Percentiles rank a stretch among this genome's conserved stretches.
Evolutionary conservation across 1,140 invertebrate genomes (phyloP).

Genomic region (Zaprionus tsacasi): DNA sequence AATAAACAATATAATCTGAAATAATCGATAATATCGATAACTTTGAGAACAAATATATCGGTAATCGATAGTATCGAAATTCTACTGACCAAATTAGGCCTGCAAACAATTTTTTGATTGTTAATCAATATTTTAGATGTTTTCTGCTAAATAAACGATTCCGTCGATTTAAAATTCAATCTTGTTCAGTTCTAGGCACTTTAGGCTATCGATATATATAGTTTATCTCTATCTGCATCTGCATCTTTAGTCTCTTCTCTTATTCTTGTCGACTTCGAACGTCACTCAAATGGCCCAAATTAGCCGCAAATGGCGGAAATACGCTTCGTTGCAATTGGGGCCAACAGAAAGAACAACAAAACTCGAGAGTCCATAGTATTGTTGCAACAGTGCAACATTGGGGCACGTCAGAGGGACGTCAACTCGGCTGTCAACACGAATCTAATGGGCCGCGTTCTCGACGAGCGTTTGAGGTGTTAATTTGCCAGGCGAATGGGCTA

Average conservation of each 20-base stretch:
- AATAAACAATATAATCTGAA: too few species aligned
- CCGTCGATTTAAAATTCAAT: too few species aligned
- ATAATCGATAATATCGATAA: too few species aligned
- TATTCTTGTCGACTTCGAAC: background rate
- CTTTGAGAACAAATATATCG: too few species aligned
- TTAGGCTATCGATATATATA: too few species aligned
- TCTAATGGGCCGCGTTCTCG: conserved; percentile 60
- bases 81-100: too few species aligned
- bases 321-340: conserved; percentile 22
- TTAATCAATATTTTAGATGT: too few species aligned
- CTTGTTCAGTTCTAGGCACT: too few species aligned
- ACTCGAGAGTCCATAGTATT: background rate
- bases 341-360: background rate
- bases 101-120: too few species aligned
- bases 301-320: conserved; percentile 64
- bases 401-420: conserved; percentile 54
- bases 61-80: too few species aligned
- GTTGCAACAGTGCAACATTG: conserved; percentile 36
- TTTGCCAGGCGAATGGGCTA: conserved; percentile 61
- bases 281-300: conserved; percentile 59
- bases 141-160: too few species aligned
- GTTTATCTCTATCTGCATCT: background rate
- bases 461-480: conserved; percentile 70
- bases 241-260: background rate
- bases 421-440: conserved; percentile 67